Base-by-base conservation (phyloP, 2,888 invertebrate genomes). In the Philhelius pedissequus region DNA sequence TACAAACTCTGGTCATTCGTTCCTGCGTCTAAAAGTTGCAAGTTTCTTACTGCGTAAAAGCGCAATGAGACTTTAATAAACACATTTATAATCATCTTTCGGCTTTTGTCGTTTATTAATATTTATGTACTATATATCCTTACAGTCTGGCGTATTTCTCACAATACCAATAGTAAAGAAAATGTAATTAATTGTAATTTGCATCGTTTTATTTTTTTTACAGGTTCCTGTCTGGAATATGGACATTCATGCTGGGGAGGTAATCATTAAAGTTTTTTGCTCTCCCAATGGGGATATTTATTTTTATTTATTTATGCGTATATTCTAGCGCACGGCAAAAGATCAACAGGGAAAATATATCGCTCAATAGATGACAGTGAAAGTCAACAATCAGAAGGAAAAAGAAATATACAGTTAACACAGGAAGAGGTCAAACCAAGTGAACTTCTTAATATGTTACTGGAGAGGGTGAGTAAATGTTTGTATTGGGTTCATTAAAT, bases 161-260 rank as follows among this genome's bases (percentile, higher is more conserved):
- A 15, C 58, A 20, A 50, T 5, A n/a, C 30, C 38, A 48, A 48
- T 60, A 50, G 20, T 60, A 40, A 68, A 35, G 32, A 56, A 54
- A 73, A 43, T 40, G 82, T 74, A 83, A 83, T 83, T 83, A 83
- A 83, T 83, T 83, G 64, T 69, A 69, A 83, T 83, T 83, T 83
- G 83, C 83, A 83, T 86, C 38, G 1, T 60, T 56, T 70, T 73
- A 30, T 66, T 76, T 62, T 38, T 50, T 18, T 87, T 88, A 11
- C 86, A 91, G 91, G 90, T 79, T 90, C 90, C 84, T 91, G 91
- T 60, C 79, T 90, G 87, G 90, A 90, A 88, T 91, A 90, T 86
- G 91, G 91, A 82, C 91, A 91, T 80, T 91, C 91, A 3, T 91
- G 91, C 81, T 91, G 90, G 90, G 91, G 91, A 70, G 91, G 91